Percentiles rank a stretch among this genome's conserved stretches.
Evolutionary conservation across 2,113 vertebrate genomes (phyloP).

Genomic region (Labrus mixtus): DNA sequence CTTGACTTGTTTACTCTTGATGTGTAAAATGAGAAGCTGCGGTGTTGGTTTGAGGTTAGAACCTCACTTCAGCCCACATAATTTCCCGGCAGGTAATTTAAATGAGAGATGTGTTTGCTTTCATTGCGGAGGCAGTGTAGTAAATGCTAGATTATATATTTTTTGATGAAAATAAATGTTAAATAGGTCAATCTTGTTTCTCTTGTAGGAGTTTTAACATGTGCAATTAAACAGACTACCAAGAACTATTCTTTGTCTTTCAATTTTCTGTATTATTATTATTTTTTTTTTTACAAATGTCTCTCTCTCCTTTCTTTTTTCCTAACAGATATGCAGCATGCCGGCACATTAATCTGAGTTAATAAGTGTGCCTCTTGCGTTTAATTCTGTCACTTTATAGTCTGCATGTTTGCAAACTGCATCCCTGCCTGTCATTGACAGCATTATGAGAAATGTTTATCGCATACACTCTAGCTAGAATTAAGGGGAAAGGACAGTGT

Average conservation of each 20-base stretch:
- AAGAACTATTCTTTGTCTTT: slow-evolving; percentile 19
- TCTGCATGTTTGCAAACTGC: background rate
- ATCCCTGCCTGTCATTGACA: slow-evolving; percentile 17
- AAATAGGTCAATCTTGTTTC: slow-evolving; percentile 27
- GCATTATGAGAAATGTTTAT: slow-evolving; percentile 68
- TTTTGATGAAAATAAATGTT: slow-evolving; percentile 6
- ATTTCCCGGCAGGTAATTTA: slow-evolving; percentile 76
- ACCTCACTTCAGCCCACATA: slow-evolving; percentile 52
- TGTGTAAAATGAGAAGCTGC: slow-evolving; percentile 59
- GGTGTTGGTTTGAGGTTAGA: slow-evolving; percentile 70
- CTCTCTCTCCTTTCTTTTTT: background rate
- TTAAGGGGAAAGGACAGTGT: slow-evolving; percentile 60
- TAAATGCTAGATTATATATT: slow-evolving; percentile 21
- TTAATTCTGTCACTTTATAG: background rate
- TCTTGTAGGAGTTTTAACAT: too few species aligned
- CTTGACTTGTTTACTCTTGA: slow-evolving; percentile 62
- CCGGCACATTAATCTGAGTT: background rate
- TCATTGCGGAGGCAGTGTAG: background rate
- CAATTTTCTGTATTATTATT: too few species aligned
- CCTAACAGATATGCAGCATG: background rate
- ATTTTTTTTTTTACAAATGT: too few species aligned
- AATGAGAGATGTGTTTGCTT: slow-evolving; percentile 70
- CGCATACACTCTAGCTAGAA: slow-evolving; percentile 7
- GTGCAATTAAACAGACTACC: slow-evolving; percentile 3
- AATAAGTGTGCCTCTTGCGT: background rate